These are phyloP conservation scores for Monarcha castaneiventris DNA, from an alignment of 2,113 vertebrate species.

Conservation along the genomic window DNA sequence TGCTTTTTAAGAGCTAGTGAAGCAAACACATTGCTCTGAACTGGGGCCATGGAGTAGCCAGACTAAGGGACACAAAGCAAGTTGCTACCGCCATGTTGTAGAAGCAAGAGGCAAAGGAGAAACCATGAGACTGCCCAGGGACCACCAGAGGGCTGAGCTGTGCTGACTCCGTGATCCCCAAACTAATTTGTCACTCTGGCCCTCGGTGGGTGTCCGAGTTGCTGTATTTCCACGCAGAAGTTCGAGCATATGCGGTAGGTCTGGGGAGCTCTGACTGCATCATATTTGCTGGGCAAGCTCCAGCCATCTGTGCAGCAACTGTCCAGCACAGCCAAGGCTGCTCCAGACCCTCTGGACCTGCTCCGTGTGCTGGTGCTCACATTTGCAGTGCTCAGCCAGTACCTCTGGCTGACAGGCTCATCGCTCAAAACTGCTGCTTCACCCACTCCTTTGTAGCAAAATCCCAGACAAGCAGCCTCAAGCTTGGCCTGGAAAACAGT, in stretches of 20 bases:
- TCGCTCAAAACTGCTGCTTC: background rate
- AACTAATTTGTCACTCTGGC: background rate
- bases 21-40: background rate
- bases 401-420: background rate
- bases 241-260: accelerated
- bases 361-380: background rate
- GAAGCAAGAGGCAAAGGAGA: background rate
- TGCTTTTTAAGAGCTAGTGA: background rate
- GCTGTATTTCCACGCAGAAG: background rate
- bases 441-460: background rate
- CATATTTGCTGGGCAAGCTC: background rate
- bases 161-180: background rate
- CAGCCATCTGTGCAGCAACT: background rate
- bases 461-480: background rate
- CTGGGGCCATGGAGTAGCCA: background rate
- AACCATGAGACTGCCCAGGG: background rate
- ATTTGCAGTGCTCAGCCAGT: background rate
- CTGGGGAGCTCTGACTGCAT: background rate
- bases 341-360: background rate
- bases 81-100: accelerated
- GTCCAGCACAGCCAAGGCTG: background rate
- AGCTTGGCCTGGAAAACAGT: background rate
- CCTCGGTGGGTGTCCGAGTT: background rate
- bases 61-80: background rate
- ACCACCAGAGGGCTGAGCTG: background rate